phyloP scores from a whole-genome alignment of 2,797 vertebrate species.

The Tauraco hartlaubi region DNA sequence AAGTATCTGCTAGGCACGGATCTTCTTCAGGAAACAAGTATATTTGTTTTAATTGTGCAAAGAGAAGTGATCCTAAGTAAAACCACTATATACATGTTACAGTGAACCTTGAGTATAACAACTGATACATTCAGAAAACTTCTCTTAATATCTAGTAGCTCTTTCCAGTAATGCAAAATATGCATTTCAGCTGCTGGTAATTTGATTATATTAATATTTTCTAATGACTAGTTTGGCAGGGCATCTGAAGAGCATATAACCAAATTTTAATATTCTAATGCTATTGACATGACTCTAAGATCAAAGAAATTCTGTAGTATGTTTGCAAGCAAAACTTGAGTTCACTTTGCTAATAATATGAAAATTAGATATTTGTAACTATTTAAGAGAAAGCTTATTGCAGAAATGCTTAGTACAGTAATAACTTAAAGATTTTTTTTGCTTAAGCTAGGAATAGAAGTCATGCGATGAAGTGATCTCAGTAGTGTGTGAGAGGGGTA shows the following conservation, averaged over 20 bases:
- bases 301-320: conserved; percentile 34
- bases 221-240: conserved; percentile 39
- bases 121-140: not conserved
- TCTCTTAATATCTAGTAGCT: not conserved
- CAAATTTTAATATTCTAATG: conserved; percentile 14
- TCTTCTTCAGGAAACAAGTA: not conserved
- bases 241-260: conserved; percentile 28
- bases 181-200: not conserved
- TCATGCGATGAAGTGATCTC: not conserved
- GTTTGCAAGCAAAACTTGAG: conserved; percentile 45
- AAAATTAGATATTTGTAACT: conserved; percentile 40
- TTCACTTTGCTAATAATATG: conserved; percentile 47
- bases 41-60: not conserved
- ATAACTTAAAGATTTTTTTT: conserved; percentile 21
- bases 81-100: not conserved
- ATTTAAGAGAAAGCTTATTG: conserved; percentile 34
- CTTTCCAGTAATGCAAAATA: not conserved
- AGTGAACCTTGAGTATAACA: not conserved
- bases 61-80: not conserved
- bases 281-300: conserved; percentile 43
- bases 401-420: conserved; percentile 4
- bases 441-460: conserved; percentile 1
- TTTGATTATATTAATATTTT: conserved; percentile 19
- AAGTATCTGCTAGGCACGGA: not conserved
- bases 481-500: not conserved